A percentile compares a stretch with the other conserved stretches of the same genome.
Evolutionary conservation across 2,888 invertebrate genomes (phyloP).

Genomic region (Mallateleia sp.): DNA sequence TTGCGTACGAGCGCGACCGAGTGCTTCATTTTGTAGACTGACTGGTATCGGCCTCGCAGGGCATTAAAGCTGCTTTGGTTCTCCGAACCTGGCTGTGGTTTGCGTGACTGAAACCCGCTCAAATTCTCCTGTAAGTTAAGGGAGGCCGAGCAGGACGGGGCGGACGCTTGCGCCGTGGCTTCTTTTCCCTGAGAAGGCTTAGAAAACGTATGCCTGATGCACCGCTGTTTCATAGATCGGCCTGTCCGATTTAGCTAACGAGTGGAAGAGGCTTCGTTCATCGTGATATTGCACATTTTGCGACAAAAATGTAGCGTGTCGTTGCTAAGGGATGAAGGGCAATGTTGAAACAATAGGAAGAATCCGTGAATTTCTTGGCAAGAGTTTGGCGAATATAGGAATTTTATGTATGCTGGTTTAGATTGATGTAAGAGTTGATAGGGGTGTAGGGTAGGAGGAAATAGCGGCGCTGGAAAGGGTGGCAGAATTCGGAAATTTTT

Average conservation of each 20-base stretch:
- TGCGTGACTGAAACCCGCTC: conserved; percentile 83
- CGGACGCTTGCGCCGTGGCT: conserved; percentile 70
- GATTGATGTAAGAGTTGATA: too few relatives aligned
- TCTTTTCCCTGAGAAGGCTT: conserved; percentile 38
- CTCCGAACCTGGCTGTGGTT: conserved; percentile 81
- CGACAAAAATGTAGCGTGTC: too few relatives aligned
- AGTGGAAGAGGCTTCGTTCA: conserved; percentile 53
- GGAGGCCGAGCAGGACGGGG: conserved; percentile 73
- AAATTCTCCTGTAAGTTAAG: conserved; percentile 81
- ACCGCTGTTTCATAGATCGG: conserved; percentile 54
- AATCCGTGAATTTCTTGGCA: too few relatives aligned
- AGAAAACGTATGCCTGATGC: conserved; percentile 46
- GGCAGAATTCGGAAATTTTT: too few relatives aligned
- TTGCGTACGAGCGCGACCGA: conserved; percentile 81
- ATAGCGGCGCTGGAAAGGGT: too few relatives aligned
- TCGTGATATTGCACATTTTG: conserved; percentile 59
- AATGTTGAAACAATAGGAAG: too few relatives aligned
- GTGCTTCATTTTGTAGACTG: conserved; percentile 86
- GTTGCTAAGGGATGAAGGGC: too few relatives aligned
- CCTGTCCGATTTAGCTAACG: conserved; percentile 42
- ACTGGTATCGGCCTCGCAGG: conserved; percentile 82
- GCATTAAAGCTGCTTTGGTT: conserved; percentile 80
- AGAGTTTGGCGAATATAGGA: too few relatives aligned
- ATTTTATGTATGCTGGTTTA: too few relatives aligned
- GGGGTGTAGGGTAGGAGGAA: too few relatives aligned